Base-by-base conservation (phyloP, 2,113 vertebrate genomes). In the Bubalus kerabau region DNA sequence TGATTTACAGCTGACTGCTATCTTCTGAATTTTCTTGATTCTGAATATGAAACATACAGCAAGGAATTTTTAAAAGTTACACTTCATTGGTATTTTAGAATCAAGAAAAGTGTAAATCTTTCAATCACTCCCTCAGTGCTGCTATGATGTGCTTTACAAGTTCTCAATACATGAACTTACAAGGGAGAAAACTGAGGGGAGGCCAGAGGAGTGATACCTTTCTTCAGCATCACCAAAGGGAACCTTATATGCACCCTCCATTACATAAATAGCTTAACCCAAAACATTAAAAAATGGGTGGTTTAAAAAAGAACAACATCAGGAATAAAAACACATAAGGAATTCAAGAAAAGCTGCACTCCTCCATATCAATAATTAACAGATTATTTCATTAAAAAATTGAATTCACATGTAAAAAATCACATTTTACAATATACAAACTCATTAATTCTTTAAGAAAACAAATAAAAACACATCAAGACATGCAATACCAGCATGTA, bases 341-440 rank as follows among this genome's bases (percentile, higher is more conserved):
- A 98, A 98, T 94, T 91, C 98, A 99, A 98, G 97, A 98, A 99
- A 99, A 97, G 87, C 98, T 98, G 96, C 83, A 93, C 91, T 97
- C 80, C 40, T 97, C 98, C 82, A 93, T 98, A 97, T 97, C 96
- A 98, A 78, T 97, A 96, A 99, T 98, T 96, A 99, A 98, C 98
- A 98, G 94, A 98, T 98, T 98, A 94, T 98, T 98, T 98, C 98
- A 98, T 98, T 98, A 97, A 99, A 98, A 98, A 99, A 99, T 98
- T 98, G 99, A 99, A 99, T 99, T 98, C 99, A 99, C 99, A 99
- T 99, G 99, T 99, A 99, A 99, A 81, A 99, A 99, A 99, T 98
- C 99, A 99, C 99, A 99, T 99, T 99, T 97, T 99, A 99, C 99
- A 99, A 99, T 99, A 99, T 99, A 99, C 99, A 99, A 99, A 99